These are phyloP conservation scores for Diaphora mendica DNA, from an alignment of 2,888 invertebrate genomes.

Conservation along the genomic window DNA sequence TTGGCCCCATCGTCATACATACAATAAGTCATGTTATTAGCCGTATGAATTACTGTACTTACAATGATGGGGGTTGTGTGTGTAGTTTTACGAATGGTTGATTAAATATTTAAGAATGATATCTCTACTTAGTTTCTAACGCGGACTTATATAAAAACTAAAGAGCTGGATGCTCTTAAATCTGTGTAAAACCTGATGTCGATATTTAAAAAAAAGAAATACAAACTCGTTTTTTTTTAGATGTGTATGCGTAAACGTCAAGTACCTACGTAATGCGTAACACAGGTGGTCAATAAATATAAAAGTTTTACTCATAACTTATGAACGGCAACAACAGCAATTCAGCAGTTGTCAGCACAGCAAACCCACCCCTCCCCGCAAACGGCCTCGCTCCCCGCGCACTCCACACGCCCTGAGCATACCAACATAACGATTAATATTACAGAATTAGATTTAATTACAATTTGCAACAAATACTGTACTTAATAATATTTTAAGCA, in stretches of 20 bases:
- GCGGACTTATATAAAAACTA: background rate
- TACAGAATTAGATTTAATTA: conserved; percentile 51
- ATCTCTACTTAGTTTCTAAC: conserved; percentile 1
- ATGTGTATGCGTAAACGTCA: conserved; percentile 28
- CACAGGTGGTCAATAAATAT: conserved; percentile 80
- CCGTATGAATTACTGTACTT: too few species aligned
- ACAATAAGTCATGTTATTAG: too few species aligned
- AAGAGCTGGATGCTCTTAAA: conserved; percentile 5
- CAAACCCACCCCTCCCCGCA: conserved; percentile 79
- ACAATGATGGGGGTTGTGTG: too few species aligned
- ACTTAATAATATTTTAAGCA: conserved; percentile 48
- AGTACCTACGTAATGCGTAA: conserved; percentile 69
- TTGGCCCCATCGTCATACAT: background rate
- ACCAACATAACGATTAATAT: conserved; percentile 82
- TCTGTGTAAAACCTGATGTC: conserved; percentile 4
- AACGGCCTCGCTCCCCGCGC: conserved; percentile 81
- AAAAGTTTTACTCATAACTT: conserved; percentile 86
- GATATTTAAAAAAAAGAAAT: background rate
- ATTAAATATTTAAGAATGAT: background rate
- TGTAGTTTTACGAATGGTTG: conserved; percentile 11
- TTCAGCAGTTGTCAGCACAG: conserved; percentile 85
- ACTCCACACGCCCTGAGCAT: conserved; percentile 85
- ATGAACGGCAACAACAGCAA: conserved; percentile 84
- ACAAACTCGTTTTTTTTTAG: conserved; percentile 3
- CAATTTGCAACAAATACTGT: conserved; percentile 46